A percentile compares a stretch with the other conserved stretches of the same genome.
phyloP scores from a whole-genome alignment of 2,113 vertebrate genomes.

The Ciconia maguari region DNA sequence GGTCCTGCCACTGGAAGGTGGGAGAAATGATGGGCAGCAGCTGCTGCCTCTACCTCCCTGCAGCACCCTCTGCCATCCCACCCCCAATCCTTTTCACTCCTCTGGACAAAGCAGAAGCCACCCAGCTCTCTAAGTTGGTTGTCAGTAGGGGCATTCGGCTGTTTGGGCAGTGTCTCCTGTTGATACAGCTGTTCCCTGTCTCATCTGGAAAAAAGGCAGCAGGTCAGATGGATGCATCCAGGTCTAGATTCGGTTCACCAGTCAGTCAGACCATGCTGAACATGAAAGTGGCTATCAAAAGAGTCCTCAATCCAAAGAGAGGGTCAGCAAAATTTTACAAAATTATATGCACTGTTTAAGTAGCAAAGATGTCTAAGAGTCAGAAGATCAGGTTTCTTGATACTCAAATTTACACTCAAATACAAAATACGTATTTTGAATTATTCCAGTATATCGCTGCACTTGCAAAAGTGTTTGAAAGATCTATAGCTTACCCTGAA shows the following conservation, averaged over 20 bases:
- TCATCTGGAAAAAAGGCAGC: constrained; percentile 57
- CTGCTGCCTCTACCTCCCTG: constrained; percentile 53
- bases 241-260: constrained; percentile 39
- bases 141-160: background rate
- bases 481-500: constrained; percentile 81
- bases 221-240: constrained; percentile 51
- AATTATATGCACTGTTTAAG: constrained; percentile 23
- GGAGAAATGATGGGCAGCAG: constrained; percentile 33
- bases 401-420: constrained; percentile 62
- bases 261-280: constrained; percentile 42
- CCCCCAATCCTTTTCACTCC: constrained; percentile 29
- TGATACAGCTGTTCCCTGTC: constrained; percentile 51
- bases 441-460: constrained; percentile 42
- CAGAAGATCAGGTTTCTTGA: constrained; percentile 50
- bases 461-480: constrained; percentile 65
- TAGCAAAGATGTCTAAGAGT: constrained; percentile 46
- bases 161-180: constrained; percentile 24
- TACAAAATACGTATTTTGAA: constrained; percentile 49
- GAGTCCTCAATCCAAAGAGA: constrained; percentile 44
- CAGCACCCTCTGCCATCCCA: constrained; percentile 31
- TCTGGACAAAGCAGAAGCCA: constrained; percentile 45
- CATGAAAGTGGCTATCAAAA: constrained; percentile 14
- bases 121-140: constrained; percentile 43
- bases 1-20: constrained; percentile 55
- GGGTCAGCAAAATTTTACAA: constrained; percentile 32